Conservation (phyloP, 2,888 invertebrate species). For the Sceliomorpha sp. region DNA sequence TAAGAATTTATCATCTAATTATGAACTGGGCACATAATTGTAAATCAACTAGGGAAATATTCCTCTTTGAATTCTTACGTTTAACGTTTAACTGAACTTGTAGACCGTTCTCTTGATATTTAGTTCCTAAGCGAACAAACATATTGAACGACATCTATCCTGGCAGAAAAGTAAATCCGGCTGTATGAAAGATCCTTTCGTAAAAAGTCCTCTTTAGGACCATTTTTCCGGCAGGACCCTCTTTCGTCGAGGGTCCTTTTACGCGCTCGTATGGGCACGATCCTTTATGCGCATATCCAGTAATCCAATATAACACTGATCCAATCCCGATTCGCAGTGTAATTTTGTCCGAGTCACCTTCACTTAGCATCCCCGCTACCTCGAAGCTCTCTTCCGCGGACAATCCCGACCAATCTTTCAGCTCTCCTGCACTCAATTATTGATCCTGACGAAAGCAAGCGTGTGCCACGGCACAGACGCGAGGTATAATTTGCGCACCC, state of each 20-base stretch:
- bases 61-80: too few species aligned
- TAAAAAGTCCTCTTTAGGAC: constrained; percentile 22
- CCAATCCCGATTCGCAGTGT: constrained; percentile 55
- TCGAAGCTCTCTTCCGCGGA: constrained; percentile 35
- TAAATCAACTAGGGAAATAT: too few species aligned
- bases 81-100: too few species aligned
- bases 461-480: constrained; percentile 52
- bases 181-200: constrained; percentile 14
- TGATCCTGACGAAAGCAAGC: constrained; percentile 49
- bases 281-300: background rate
- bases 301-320: constrained; percentile 41
- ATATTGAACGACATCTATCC: constrained; percentile 17
- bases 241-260: constrained; percentile 4
- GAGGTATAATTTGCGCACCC: constrained; percentile 71
- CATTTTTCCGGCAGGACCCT: constrained; percentile 15
- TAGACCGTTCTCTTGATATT: constrained; percentile 1
- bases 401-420: constrained; percentile 48
- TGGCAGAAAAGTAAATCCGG: constrained; percentile 24
- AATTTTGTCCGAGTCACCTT: constrained; percentile 54
- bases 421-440: constrained; percentile 37
- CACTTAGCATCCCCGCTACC: constrained; percentile 6
- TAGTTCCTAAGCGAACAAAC: constrained; percentile 20
- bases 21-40: too few species aligned
- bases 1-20: too few species aligned
- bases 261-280: constrained; percentile 1